These are phyloP conservation scores for Micromussa lordhowensis DNA, from an alignment of 92 coral and sea anemone species.

Conservation along the genomic window DNA sequence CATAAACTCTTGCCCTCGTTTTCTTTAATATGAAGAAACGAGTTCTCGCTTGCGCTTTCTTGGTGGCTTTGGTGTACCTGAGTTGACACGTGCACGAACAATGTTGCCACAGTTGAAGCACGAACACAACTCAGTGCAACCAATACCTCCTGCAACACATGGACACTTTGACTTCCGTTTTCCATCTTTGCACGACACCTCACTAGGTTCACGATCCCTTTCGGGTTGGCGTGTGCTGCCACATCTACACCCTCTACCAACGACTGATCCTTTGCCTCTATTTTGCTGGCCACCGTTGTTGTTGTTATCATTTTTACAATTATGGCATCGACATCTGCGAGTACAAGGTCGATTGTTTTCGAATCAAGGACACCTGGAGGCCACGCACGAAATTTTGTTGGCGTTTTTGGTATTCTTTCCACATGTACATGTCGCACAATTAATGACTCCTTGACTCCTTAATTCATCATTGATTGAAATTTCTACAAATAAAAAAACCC, in stretches of 20 bases:
- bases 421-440: constrained; percentile 22
- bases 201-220: background rate
- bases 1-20: too few relatives aligned
- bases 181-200: constrained; percentile 36
- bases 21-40: too few relatives aligned
- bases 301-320: constrained; percentile 1
- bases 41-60: too few relatives aligned
- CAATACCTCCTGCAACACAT: too few relatives aligned
- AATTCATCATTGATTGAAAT: too few relatives aligned
- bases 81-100: too few relatives aligned
- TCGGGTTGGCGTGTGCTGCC: constrained; percentile 19
- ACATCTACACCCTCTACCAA: constrained; percentile 29
- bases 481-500: too few relatives aligned
- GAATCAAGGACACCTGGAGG: constrained; percentile 15
- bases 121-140: too few relatives aligned
- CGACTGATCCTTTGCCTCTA: background rate
- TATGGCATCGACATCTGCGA: constrained; percentile 23
- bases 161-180: background rate
- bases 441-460: background rate
- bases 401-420: constrained; percentile 8
- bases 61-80: too few relatives aligned
- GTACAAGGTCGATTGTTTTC: background rate
- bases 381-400: constrained; percentile 13
- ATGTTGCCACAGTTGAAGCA: too few relatives aligned
- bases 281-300: background rate